Base-by-base conservation (phyloP, 1,140 invertebrate genomes). In the Brachionus sp. region DNA sequence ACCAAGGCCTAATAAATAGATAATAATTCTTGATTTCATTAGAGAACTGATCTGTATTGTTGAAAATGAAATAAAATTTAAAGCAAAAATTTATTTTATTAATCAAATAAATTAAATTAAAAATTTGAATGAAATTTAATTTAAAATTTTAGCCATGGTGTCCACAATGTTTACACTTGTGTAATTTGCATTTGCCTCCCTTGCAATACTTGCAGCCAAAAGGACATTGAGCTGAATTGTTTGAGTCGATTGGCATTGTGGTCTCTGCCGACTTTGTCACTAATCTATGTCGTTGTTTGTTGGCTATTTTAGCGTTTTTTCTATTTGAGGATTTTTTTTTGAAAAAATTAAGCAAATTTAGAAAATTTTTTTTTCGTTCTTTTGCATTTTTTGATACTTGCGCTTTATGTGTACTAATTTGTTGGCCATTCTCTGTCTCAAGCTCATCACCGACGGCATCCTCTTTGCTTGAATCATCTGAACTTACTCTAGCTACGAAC, bases 71-170 rank as follows among this genome's bases (percentile, higher is more conserved):
- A 19, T 5, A 70, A 70, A 39, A 39, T 19, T 70, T 70, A 39
- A 37, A 70, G 37, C 5, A 39, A 37, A n/a, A 39, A 19, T 37
- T 37, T 19, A 57, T 12, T 57, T n/a, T 37, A 70, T 70, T 70
- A 19, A 7, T 37, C 4, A 37, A 70, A 70, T 16, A 70, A 66
- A 66, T 66, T 66, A 70, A 39, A 19, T 70, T 70, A 37, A n/a
- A 70, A 35, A 68, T 68, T 68, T 12, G 13, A 68, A 33, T 35
- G 5, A 35, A 70, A 70, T 57, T 57, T 19, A 50, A 57, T 57
- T 57, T 57, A 57, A 19, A 70, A 66, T n/a, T 70, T 70, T 70
- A 70, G 37, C 66, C 66, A 70, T 70, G 66, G 35, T 70, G 66
- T 39, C 37, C 39, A 70, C 66, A 70, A 9, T 70, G 66, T 39